Evolutionary conservation across 2,888 invertebrate species (phyloP).

Genomic region (Clepsis dumicolana): DNA sequence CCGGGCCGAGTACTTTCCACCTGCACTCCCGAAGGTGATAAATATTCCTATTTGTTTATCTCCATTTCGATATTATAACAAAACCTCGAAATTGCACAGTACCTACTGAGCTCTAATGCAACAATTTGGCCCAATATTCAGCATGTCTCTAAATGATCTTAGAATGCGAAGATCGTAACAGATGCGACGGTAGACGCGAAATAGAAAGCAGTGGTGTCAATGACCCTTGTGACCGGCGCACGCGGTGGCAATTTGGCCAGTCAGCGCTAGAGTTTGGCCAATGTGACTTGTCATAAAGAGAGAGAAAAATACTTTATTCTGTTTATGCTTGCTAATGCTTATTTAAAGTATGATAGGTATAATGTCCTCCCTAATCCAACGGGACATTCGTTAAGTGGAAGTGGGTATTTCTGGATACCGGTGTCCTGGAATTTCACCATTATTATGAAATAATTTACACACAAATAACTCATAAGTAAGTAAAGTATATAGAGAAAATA

Average conservation of each 20-base stretch:
- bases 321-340: background rate
- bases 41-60: background rate
- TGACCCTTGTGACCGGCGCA: slow-evolving; percentile 57
- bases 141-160: slow-evolving; percentile 21
- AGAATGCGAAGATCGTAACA: slow-evolving; percentile 34
- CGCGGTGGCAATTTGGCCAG: slow-evolving; percentile 33
- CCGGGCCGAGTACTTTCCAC: too few relatives aligned
- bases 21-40: too few relatives aligned
- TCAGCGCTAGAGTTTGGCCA: slow-evolving; percentile 17
- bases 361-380: background rate
- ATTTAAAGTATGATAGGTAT: background rate
- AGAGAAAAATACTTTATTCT: background rate
- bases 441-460: too few relatives aligned
- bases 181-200: slow-evolving; percentile 57
- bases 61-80: background rate
- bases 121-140: slow-evolving; percentile 21
- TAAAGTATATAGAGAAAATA: too few relatives aligned
- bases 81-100: background rate
- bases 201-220: slow-evolving; percentile 73
- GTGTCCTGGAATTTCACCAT: too few relatives aligned
- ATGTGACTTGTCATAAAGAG: background rate
- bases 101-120: background rate
- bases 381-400: too few relatives aligned
- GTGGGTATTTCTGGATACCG: too few relatives aligned
- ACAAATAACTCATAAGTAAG: too few relatives aligned